Base-by-base conservation (phyloP, 2,888 invertebrate genomes). In the Sarcophaga variegata region DNA sequence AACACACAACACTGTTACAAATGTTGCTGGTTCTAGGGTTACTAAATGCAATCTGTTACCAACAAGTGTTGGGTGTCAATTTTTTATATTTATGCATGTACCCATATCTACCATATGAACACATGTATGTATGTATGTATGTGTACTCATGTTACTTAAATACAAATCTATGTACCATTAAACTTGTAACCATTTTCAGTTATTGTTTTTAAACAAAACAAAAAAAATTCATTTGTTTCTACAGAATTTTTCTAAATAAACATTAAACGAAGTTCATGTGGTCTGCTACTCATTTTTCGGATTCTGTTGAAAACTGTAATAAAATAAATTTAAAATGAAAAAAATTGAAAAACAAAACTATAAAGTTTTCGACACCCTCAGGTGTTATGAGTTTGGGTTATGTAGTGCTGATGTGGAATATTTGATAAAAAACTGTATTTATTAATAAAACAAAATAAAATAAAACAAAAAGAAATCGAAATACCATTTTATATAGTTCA, bases 31-130 rank as follows among this genome's bases (percentile, higher is more conserved):
- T 27, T 63, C 11, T 63, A 37, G n/a, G 20, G 63, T 63, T 63
- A 25, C 22, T 71, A 45, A 37, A 71, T 59, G 64, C 17, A 25
- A 12, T n/a, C 17, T 4, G 47, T 49, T 17, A 49, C 66, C 71
- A 74, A 81, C 85, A 85, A 81, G 78, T 78, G 81, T 69, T 77
- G 62, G 60, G 74, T 81, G 74, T 78, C 67, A 81, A 81, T 67
- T 67, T 76, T 70, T 63, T 69, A 54, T 2, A 37, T 62, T 62
- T 37, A n/a, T 60, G 60, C 8, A n/a, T 60, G 60, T 67, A 45
- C 59, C 17, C 3, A 67, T 77, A 27, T 78, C 27, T 78, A 25
- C 8, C 1, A n/a, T n/a, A 45, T 67, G 37, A 20, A 20, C 20
- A n/a, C 12, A 17, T 14, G 2, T 14, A 64, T n/a, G 12, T 49